Evolutionary conservation across 2,888 invertebrate genomes (phyloP), one percentile per base, ranked within the genome.

Genomic region (Nemotelus pantherinus): DNA sequence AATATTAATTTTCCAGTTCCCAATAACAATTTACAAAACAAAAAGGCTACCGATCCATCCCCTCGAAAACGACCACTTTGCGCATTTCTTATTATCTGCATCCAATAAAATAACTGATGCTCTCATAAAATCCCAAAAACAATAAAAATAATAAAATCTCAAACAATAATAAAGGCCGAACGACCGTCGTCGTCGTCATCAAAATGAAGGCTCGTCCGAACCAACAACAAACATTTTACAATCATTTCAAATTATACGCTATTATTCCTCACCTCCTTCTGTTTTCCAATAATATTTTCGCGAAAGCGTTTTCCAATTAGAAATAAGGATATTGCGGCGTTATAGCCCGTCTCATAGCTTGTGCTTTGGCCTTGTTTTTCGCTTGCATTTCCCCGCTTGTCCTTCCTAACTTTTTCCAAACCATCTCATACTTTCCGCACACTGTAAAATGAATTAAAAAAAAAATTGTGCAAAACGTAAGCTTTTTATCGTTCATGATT

Each of bases 401-500:
- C n/a, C n/a, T n/a, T n/a, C n/a, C n/a, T 6, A 45, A n/a, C 44
- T 9, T 3, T 44, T 64, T 43, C 57, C 57, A 10, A 3, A 3
- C 3, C 57, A 50, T 50, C 10, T 6, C 10, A 10, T 57, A 10
- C 57, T 5, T 10, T 9, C n/a, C 25, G 57, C 57, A 10, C 57
- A 25, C 7, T 25, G 3, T 25, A 10, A 6, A 25, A 25, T 0
- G 1, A 50, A 57, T 57, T 25, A 2, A 25, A 57, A 67, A 47
- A 67, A 67, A 10, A 39, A 50, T 67, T 47, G 70, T 47, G 43
- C 70, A 9, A 55, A 55, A 39, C 70, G 70, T 70, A 70, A 70
- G 70, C 70, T 70, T 70, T 65, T 70, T 70, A 70, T 70, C 70
- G 70, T 70, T 25, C 50, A 70, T 70, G 70, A 55, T 55, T 70